A percentile compares a stretch with the other conserved stretches of the same genome.
These are phyloP conservation scores for Drosophila subpulchrella DNA, from an alignment of 1,140 invertebrate species.

Conservation along the genomic window DNA sequence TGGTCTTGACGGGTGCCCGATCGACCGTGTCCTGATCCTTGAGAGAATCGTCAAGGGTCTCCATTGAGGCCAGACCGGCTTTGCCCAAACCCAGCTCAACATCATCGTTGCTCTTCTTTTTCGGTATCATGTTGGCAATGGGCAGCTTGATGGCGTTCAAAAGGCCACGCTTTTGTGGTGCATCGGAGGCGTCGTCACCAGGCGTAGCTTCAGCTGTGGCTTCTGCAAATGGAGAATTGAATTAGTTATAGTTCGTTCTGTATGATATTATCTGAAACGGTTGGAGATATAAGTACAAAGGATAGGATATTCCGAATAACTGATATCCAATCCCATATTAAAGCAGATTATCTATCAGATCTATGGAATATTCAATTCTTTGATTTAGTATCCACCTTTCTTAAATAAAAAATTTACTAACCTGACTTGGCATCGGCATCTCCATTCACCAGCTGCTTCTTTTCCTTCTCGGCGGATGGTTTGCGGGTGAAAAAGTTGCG, in stretches of 20 bases:
- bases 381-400: no score
- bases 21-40: conserved; percentile 84
- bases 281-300: no score
- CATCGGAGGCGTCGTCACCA: conserved; percentile 67
- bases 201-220: conserved; percentile 85
- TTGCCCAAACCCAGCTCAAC: conserved; percentile 86
- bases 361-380: no score
- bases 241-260: neutral
- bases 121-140: conserved; percentile 88
- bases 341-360: no score
- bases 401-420: conserved; percentile 31
- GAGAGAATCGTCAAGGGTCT: conserved; percentile 88
- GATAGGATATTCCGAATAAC: no score
- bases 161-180: conserved; percentile 84
- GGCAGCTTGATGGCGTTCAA: conserved; percentile 88
- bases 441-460: conserved; percentile 63
- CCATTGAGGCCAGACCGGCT: conserved; percentile 91
- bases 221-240: conserved; percentile 36
- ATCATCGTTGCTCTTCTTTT: conserved; percentile 84
- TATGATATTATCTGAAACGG: neutral
- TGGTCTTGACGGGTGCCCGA: conserved; percentile 85
- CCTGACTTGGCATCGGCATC: conserved; percentile 81
- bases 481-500: conserved; percentile 79
- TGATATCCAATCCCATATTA: no score
- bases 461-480: conserved; percentile 69